Evolutionary conservation across 2,888 invertebrate species (phyloP), one percentile per base, ranked within the genome.

Genomic region (Hirtodrosophila confusa): DNA sequence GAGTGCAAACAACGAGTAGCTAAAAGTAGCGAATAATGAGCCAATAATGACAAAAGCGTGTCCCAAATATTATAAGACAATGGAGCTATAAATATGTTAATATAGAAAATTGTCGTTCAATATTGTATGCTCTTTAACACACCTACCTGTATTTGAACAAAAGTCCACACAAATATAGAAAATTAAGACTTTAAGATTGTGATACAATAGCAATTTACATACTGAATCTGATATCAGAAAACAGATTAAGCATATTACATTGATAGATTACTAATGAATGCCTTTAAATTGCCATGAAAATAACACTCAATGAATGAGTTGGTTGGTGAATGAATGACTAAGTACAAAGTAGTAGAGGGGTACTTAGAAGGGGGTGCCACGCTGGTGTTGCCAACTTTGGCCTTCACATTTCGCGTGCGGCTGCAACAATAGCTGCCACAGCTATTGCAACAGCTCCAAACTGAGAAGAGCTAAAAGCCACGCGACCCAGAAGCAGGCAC

Each of bases 351-450:
- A 58, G 37, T n/a, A 12, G 17, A 49, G 58, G 31, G 43, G 48
- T 5, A 43, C 23, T 17, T 17, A 17, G 17, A 17, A 24, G 11
- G 39, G 31, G 35, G 23, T 37, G 17, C 3, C 43, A 5, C 7
- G 35, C 39, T 57, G 11, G 39, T 70, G 54, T 58, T 64, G 69
- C 50, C 55, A 57, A 31, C 36, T 37, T 37, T 78, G 86, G 79
- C 83, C 83, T 84, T 84, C 85, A 84, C 83, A 86, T 84, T 84
- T 84, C 66, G 75, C 77, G 68, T 70, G 70, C 51, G 72, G 69
- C 69, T 60, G 69, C 79, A 79, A 79, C 83, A 85, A 85, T 75
- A 62, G 75, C 58, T 67, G 65, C 53, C 51, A 63, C 58, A 57
- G 63, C 54, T 49, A 69, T 84, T 73, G 75, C 70, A 63, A 55